phyloP scores from a whole-genome alignment of 2,888 invertebrate species.

The Pherbina coryleti region DNA sequence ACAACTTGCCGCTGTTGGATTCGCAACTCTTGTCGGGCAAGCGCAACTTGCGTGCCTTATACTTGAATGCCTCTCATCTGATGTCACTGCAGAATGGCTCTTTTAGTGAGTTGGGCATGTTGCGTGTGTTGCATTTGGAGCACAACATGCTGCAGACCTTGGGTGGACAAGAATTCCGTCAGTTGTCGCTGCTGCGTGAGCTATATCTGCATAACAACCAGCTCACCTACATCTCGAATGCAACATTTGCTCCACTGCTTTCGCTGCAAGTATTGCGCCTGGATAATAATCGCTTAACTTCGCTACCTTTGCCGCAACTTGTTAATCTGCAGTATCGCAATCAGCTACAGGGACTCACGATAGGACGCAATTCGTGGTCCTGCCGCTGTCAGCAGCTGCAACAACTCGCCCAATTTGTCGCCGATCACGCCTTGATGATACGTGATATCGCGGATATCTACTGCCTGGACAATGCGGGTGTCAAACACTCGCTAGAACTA shows the following conservation, averaged over 20 bases:
- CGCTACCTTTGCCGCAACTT: slow-evolving; percentile 85
- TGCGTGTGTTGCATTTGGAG: slow-evolving; percentile 86
- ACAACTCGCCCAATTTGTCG: slow-evolving; percentile 84
- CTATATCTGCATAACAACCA: slow-evolving; percentile 88
- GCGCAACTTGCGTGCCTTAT: slow-evolving; percentile 88
- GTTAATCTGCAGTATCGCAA: slow-evolving; percentile 70
- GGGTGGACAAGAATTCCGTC: slow-evolving; percentile 88
- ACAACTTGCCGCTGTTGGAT: slow-evolving; percentile 85
- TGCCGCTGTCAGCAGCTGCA: slow-evolving; percentile 91
- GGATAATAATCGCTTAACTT: slow-evolving; percentile 86
- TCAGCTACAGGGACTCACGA: slow-evolving; percentile 79
- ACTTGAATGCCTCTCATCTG: slow-evolving; percentile 87
- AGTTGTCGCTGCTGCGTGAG: slow-evolving; percentile 82
- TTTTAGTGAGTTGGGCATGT: slow-evolving; percentile 85
- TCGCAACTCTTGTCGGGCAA: slow-evolving; percentile 91
- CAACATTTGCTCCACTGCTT: slow-evolving; percentile 81
- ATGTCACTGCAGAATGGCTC: slow-evolving; percentile 81
- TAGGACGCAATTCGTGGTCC: slow-evolving; percentile 90
- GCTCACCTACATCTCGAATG: slow-evolving; percentile 83
- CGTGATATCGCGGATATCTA: slow-evolving; percentile 83
- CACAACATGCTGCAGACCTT: slow-evolving; percentile 85
- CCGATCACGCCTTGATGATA: slow-evolving; percentile 84
- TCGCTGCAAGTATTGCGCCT: slow-evolving; percentile 84
- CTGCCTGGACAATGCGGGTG: slow-evolving; percentile 83
- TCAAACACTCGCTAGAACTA: slow-evolving; percentile 84